These are phyloP conservation scores for Antitype chi DNA, from an alignment of 2,888 invertebrate genomes.

Conservation along the genomic window DNA sequence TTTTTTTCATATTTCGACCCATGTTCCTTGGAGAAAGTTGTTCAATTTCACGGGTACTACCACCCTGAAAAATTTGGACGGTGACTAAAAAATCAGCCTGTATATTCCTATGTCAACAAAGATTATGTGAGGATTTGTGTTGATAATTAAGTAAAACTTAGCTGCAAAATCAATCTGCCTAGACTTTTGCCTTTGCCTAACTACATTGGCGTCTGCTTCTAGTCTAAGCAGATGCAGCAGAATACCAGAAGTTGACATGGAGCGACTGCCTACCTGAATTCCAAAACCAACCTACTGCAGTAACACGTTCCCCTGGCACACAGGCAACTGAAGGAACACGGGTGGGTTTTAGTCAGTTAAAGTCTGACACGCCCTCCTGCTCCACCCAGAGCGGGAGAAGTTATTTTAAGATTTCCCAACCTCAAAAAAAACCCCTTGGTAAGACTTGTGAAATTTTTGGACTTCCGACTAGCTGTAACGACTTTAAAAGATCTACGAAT, in stretches of 20 bases:
- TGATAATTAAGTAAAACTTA: constrained; percentile 1
- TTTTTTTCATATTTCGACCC: no score
- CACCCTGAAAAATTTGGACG: no score
- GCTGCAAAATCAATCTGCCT: background rate
- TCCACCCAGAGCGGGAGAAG: no score
- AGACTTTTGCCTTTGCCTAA: background rate
- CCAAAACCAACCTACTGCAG: background rate
- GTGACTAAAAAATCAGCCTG: no score
- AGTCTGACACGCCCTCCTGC: no score
- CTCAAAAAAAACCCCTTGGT: no score
- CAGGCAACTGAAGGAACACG: no score
- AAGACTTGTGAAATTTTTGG: background rate
- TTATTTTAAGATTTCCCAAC: no score
- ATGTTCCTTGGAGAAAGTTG: no score
- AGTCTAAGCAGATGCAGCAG: background rate
- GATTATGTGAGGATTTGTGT: constrained; percentile 8
- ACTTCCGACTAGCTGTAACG: background rate
- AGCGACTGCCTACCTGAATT: background rate
- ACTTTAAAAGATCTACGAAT: background rate
- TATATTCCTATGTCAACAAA: background rate
- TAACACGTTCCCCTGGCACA: no score
- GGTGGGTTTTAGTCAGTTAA: no score
- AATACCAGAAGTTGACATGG: background rate
- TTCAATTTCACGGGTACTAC: no score
- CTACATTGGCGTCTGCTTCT: background rate